Conservation (phyloP, 2,113 vertebrate genomes). For the Xerus inauris region DNA sequence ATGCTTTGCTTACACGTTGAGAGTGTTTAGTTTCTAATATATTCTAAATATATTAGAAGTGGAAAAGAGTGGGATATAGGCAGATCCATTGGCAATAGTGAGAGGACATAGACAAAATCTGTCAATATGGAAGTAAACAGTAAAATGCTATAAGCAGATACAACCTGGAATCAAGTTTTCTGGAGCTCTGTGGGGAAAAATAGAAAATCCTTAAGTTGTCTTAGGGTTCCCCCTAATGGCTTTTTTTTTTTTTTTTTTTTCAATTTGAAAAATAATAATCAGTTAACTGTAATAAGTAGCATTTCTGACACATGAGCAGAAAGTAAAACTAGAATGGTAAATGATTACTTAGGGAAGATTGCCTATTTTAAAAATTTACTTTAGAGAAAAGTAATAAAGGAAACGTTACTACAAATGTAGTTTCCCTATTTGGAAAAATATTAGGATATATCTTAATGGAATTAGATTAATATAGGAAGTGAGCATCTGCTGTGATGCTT, state of each 20-base stretch:
- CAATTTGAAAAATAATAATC: slow-evolving; percentile 6
- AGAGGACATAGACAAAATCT: not conserved
- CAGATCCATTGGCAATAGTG: not conserved
- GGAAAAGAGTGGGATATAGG: not conserved
- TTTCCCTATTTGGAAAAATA: not conserved
- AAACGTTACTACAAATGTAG: not conserved
- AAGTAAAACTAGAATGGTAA: slow-evolving; percentile 3
- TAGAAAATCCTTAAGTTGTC: not conserved
- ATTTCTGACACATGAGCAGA: not conserved
- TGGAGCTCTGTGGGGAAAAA: not conserved
- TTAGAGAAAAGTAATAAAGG: slow-evolving; percentile 8
- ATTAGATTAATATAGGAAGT: not conserved
- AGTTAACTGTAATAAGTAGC: not conserved
- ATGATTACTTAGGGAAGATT: not conserved
- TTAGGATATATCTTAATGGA: slow-evolving; percentile 32
- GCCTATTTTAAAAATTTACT: not conserved
- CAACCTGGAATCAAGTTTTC: not conserved
- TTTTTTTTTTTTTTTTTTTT: too few species aligned
- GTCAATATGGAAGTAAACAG: not conserved
- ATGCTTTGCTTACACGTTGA: not conserved
- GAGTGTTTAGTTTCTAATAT: not conserved
- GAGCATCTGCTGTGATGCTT: not conserved
- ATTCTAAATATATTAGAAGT: not conserved
- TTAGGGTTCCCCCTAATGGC: not conserved
- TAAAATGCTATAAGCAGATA: not conserved